Conservation (phyloP, 2,113 vertebrate genomes). For the Petroica traversi region DNA sequence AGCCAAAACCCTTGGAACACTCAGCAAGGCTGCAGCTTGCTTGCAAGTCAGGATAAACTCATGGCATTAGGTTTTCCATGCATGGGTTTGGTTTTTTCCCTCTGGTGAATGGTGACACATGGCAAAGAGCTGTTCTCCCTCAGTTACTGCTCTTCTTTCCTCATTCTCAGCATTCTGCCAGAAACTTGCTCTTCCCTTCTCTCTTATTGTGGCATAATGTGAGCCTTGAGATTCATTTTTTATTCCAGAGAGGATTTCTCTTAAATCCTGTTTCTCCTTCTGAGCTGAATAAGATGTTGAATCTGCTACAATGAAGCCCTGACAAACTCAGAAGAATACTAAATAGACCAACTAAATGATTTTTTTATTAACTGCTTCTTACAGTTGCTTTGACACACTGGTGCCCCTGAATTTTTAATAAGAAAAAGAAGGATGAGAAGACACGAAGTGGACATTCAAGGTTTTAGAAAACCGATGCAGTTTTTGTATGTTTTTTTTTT, state of each 20-base stretch:
- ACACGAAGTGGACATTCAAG: background rate
- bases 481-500: background rate
- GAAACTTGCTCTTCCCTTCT: background rate
- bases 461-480: background rate
- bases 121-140: background rate
- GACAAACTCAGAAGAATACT: background rate
- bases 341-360: background rate
- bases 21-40: background rate
- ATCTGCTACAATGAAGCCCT: background rate
- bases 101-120: background rate
- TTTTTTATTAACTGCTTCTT: background rate
- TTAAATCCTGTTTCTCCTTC: background rate
- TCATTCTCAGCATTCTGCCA: background rate
- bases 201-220: fast-evolving
- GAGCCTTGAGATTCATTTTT: background rate
- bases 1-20: background rate
- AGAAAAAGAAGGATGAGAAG: background rate
- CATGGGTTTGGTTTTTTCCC: background rate
- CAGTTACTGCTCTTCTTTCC: background rate
- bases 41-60: background rate
- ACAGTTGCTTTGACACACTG: background rate
- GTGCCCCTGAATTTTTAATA: background rate
- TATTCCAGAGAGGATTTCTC: background rate
- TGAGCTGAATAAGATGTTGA: background rate
- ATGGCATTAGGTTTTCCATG: background rate